Evolutionary conservation across 2,113 vertebrate species (phyloP), one percentile per base, ranked within the genome.

Genomic region (Eira barbara): DNA sequence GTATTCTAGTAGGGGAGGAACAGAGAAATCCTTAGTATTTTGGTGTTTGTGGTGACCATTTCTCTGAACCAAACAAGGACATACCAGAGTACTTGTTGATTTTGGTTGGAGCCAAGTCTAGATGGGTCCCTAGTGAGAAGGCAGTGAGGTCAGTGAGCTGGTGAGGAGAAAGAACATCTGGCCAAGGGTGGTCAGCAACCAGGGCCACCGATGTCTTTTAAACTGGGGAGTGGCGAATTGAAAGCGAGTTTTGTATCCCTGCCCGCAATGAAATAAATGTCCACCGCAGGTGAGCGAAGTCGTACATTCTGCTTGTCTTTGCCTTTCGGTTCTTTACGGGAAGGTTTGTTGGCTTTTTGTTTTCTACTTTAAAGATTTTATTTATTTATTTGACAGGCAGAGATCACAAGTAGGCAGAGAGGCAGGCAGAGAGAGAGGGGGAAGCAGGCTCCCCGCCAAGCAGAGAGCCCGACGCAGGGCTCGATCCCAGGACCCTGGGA

Each of bases 1-100:
- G 0, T 1, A 4, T 59, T 59, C 29, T 27, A 15, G 1, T 1
- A 57, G 14, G 9, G 39, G 67, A 69, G 47, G 49, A 9, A 2
- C 7, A 36, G 65, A 42, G 36, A 29, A 25, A 29, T 34, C 6
- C 1, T 13, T 36, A 31, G 52, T 29, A 25, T 34, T 80, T 86
- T 76, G 61, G 45, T 52, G 21, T 47, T 86, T 18, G 0, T 6
- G 29, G 57, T 18, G 27, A 1, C 49, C 31, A 3, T 39, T 82
- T 61, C 76, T 67, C 61, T 85, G 55, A 39, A 4, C 69, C 42
- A 20, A 27, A 31, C 45, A 23, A 18, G 52, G 7, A 13, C 21
- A 18, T 11, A 13, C 27, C n/a, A 4, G n/a, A 34, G 45, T 27
- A 3, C 55, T 45, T 74, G 52, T 23, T 79, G 61, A 61, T 80